These are phyloP conservation scores for Teleiodes luculella DNA, from an alignment of 2,888 invertebrate genomes.

Conservation along the genomic window DNA sequence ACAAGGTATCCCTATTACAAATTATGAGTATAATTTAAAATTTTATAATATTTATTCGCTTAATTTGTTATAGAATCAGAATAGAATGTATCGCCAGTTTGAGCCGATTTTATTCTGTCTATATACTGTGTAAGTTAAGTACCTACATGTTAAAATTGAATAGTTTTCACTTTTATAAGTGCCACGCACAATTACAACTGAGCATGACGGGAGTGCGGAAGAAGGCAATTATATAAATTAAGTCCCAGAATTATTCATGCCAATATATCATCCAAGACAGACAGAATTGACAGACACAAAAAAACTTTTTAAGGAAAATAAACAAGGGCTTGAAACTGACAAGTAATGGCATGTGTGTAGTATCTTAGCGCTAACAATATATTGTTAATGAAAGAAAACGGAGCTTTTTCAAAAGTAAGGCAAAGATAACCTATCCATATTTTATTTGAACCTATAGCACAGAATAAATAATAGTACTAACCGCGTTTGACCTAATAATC, in stretches of 20 bases:
- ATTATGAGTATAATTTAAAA: too few relatives aligned
- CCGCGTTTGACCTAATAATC: slow-evolving; percentile 52
- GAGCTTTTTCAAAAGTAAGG: too few relatives aligned
- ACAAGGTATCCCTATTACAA: too few relatives aligned
- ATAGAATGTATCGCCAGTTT: too few relatives aligned
- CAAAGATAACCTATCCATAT: too few relatives aligned
- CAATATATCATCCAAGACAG: slow-evolving; percentile 21
- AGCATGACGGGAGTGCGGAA: not conserved
- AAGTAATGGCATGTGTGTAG: too few relatives aligned
- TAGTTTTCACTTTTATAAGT: not conserved
- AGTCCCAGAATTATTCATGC: not conserved
- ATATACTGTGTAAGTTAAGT: not conserved
- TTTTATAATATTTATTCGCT: too few relatives aligned
- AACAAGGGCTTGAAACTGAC: not conserved
- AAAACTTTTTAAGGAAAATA: not conserved
- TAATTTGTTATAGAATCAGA: too few relatives aligned
- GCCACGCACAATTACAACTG: not conserved
- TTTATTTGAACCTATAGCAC: too few relatives aligned
- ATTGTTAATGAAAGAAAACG: not conserved
- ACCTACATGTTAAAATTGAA: not conserved
- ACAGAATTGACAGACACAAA: slow-evolving; percentile 21
- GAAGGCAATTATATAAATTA: not conserved
- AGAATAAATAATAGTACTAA: too few relatives aligned
- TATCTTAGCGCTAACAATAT: not conserved
- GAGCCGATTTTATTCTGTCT: too few relatives aligned